Conservation (phyloP, 2,113 vertebrate genomes). For the Ciconia stormi region DNA sequence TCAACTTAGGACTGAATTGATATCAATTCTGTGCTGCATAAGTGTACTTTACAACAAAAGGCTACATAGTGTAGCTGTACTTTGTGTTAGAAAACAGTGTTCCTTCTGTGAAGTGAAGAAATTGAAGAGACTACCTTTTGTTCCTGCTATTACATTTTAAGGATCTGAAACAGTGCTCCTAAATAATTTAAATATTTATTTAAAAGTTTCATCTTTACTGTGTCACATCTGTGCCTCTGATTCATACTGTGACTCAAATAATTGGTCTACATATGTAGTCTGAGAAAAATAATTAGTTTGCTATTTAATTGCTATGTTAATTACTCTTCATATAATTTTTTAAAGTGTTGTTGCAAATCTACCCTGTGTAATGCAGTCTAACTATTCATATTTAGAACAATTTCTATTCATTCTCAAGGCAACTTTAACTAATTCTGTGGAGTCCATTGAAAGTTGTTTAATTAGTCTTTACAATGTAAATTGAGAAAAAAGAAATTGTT, state of each 20-base stretch:
- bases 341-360: neutral
- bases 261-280: neutral
- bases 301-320: neutral
- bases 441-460: neutral
- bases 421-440: neutral
- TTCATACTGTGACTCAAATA: neutral
- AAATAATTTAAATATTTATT: neutral
- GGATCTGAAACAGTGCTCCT: neutral
- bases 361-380: neutral
- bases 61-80: neutral
- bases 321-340: constrained; percentile 9
- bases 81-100: neutral
- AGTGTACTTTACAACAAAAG: neutral
- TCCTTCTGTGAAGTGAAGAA: neutral
- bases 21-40: neutral
- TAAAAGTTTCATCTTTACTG: neutral
- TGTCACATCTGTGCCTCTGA: neutral
- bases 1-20: neutral
- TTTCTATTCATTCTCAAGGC: neutral
- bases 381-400: neutral
- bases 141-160: neutral
- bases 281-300: neutral
- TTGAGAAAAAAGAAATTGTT: neutral
- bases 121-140: neutral
- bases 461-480: neutral